Percentiles rank a stretch among this genome's conserved stretches.
Evolutionary conservation across 2,113 vertebrate species (phyloP).

Genomic region (Nothocercus nigrocapillus): DNA sequence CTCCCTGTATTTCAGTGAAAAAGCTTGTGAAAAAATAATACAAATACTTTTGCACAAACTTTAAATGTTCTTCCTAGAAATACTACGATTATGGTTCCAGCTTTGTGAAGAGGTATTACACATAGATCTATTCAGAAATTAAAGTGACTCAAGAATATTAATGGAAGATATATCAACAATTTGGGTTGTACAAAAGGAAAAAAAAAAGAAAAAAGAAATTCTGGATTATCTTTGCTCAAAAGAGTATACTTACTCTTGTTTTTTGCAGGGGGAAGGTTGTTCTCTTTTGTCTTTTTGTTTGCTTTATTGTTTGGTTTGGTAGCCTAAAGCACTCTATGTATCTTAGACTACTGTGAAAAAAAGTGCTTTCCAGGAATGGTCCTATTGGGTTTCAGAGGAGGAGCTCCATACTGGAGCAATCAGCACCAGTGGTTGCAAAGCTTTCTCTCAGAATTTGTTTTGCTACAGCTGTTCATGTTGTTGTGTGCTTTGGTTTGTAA

Average conservation of each 20-base stretch:
- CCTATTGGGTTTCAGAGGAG: background rate
- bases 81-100: background rate
- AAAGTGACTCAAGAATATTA: background rate
- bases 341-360: background rate
- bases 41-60: background rate
- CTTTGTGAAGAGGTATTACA: background rate
- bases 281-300: background rate
- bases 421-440: background rate
- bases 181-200: rapidly evolving
- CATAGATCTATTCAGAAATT: background rate
- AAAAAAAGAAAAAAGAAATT: too few species aligned
- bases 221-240: background rate
- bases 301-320: background rate
- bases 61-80: background rate
- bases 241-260: background rate
- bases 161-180: background rate
- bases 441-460: background rate
- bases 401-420: background rate
- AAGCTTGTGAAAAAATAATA: background rate
- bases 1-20: background rate
- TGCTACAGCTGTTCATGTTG: background rate
- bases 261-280: rapidly evolving
- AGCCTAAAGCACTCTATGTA: background rate
- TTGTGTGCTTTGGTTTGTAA: background rate
- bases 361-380: background rate